Evolutionary conservation across 2,113 vertebrate genomes (phyloP), one percentile per base, ranked within the genome.

Genomic region (Ibidorhyncha struthersii): DNA sequence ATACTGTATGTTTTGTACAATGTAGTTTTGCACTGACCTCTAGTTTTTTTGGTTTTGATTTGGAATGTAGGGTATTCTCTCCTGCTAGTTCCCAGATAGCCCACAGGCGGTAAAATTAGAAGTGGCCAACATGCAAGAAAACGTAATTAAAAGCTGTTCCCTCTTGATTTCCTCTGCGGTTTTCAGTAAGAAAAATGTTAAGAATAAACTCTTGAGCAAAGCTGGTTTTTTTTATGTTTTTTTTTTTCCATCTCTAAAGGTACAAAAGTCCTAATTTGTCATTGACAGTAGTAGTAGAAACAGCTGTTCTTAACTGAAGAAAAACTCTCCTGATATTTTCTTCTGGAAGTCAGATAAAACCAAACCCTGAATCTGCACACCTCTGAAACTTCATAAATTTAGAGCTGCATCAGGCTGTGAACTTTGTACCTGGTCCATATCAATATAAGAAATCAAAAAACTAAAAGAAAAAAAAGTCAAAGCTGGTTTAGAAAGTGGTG

Each of bases 81-180:
- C 62, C 80, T 93, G 72, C 43, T 89, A 81, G 79, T 95, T 96
- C 71, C 72, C 86, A 76, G 47, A 56, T 80, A 97, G 78, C 91
- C 92, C 53, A 47, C 38, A 89, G 96, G 81, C 81, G 83, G 84
- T 95, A 96, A 94, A 95, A 94, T 97, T 83, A 96, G 92, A 84
- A 95, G 82, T 79, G 79, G 89, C 69, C 45, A 58, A 83, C 65
- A 74, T 45, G n/a, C n/a, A 86, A 85, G 70, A 78, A 97, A 96
- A 84, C 82, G 90, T 66, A 93, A 94, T 97, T 74, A 95, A 94
- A 97, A 95, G 82, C 29, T 90, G 72, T 52, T 93, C 41, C 47
- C 23, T 62, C 69, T 90, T 3, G 0, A 78, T 89, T 97, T 97
- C 74, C 71, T 94, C 63, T 82, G 62, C 4, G 9, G 59, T 53